Base-by-base conservation (phyloP, 2,888 invertebrate genomes). In the Dasypolia templi region DNA sequence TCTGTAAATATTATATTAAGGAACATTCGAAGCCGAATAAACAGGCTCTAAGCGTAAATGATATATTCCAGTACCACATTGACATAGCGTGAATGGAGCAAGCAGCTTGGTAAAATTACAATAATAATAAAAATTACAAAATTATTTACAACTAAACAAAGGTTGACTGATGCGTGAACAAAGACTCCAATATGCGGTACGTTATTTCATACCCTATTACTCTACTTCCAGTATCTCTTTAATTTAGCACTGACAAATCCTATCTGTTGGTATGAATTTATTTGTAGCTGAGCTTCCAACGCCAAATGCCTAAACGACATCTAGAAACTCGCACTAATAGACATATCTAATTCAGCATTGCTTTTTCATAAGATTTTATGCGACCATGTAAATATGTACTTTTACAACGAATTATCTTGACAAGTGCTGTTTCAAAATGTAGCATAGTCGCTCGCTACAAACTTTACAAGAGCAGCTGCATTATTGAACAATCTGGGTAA, bases 121-220 rank as follows among this genome's bases (percentile, higher is more conserved):
- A 90, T 86, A 87, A 84, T 87, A 83, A 81, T 88, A 89, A 88
- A 83, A 89, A 88, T 87, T 91, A 91, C 64, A 88, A 82, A 89
- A 89, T 87, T 91, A 92, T 92, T 87, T 91, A 92, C 90, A 92
- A 90, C 76, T 87, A 87, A 89, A 89, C 81, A 86, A 84, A 81
- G 78, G 81, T 86, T 87, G 87, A 91, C 91, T 89, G 88, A 88
- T 86, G 89, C 86, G 88, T 90, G 88, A 88, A 86, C 86, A 85
- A 80, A 86, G 74, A 79, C 85, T 85, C 82, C 83, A 80, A 82
- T 87, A 88, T 88, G 87, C 86, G 85, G 81, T 88, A 88, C 82
- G 85, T 85, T 84, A 87, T 89, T 90, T 90, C 85, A 90, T 89
- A 91, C 84, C 89, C 89, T 91, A 91, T 89, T 89, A 90, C 80